Percentiles rank a stretch among this genome's conserved stretches.
These are phyloP conservation scores for Diorhabda elongata DNA, from an alignment of 1,140 invertebrate species.

Conservation along the genomic window DNA sequence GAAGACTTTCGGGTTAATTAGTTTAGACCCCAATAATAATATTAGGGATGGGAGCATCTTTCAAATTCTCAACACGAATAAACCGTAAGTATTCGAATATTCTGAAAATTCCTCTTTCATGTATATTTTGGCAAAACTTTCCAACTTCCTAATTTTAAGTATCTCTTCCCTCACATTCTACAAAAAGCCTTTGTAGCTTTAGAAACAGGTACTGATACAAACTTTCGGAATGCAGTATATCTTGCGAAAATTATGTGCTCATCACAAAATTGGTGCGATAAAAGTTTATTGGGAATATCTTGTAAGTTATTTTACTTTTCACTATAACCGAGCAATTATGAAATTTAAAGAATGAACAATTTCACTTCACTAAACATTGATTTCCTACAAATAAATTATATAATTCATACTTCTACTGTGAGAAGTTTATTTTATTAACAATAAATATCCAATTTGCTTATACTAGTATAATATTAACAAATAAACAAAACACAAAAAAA, in stretches of 20 bases:
- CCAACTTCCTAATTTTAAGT: constrained; percentile 1
- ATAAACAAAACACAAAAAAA: too few species aligned
- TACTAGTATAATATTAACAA: too few species aligned
- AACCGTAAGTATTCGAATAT: constrained; percentile 2
- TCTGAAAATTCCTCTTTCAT: neutral
- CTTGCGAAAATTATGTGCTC: neutral
- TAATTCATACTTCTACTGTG: too few species aligned
- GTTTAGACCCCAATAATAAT: neutral
- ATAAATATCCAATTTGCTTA: too few species aligned
- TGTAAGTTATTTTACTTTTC: neutral
- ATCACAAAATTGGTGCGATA: neutral
- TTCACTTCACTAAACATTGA: too few species aligned
- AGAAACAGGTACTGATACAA: constrained; percentile 2
- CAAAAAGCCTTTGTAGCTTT: neutral
- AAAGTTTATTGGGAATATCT: neutral
- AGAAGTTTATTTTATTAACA: too few species aligned
- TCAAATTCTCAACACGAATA: neutral
- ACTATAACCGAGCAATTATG: too few species aligned
- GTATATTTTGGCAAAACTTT: constrained; percentile 3
- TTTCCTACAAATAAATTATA: too few species aligned
- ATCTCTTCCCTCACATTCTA: neutral
- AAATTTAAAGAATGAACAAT: too few species aligned
- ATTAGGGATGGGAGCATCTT: neutral
- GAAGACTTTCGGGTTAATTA: neutral
- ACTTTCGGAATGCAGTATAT: neutral